These are phyloP conservation scores for Drosophila nr. perissopoda DNA, from an alignment of 2,888 invertebrate species.

Conservation along the genomic window DNA sequence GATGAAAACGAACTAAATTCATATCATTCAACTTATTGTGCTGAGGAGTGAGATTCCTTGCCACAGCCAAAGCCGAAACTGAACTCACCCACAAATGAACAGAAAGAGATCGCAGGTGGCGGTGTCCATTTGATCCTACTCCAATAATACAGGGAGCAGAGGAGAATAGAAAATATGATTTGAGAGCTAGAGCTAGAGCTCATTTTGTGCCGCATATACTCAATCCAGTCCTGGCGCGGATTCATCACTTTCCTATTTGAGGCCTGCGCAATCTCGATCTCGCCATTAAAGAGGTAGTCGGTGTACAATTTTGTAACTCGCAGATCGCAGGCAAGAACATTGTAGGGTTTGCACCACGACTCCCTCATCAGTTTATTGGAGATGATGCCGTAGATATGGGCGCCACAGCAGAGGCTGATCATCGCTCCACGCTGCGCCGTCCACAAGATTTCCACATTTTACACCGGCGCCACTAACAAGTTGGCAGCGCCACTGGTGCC, in stretches of 20 bases:
- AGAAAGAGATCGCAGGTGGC: neutral
- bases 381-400: slow-evolving; percentile 29
- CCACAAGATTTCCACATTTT: slow-evolving; percentile 40
- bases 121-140: slow-evolving; percentile 1
- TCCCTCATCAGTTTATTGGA: slow-evolving; percentile 9
- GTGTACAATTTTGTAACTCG: too few relatives aligned
- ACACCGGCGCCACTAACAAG: slow-evolving; percentile 45
- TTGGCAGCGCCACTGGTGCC: slow-evolving; percentile 49
- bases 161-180: fast-evolving
- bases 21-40: fast-evolving
- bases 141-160: neutral
- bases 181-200: neutral
- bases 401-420: slow-evolving; percentile 25
- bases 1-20: neutral
- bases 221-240: neutral
- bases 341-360: neutral
- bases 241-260: neutral
- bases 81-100: neutral
- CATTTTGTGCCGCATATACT: neutral
- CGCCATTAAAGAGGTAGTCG: too few relatives aligned
- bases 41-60: too few relatives aligned
- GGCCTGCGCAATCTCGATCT: too few relatives aligned
- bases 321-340: too few relatives aligned
- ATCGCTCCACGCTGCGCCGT: slow-evolving; percentile 29
- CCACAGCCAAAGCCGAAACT: slow-evolving; percentile 16